phyloP scores from a whole-genome alignment of 2,888 invertebrate species.

The Microctonus aethiopoides region DNA sequence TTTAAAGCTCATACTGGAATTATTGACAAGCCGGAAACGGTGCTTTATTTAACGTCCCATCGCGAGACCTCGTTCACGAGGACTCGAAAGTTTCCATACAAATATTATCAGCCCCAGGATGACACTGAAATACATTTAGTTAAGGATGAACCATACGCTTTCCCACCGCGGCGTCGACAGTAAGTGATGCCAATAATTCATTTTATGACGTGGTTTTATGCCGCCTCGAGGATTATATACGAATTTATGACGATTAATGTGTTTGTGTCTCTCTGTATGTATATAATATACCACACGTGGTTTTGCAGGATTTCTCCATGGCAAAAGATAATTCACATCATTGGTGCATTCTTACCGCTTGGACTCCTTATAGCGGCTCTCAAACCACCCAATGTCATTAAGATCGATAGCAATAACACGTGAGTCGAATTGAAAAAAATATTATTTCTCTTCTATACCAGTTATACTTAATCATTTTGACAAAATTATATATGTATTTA shows the following conservation, averaged over 20 bases:
- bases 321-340: constrained; percentile 74
- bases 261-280: constrained; percentile 11
- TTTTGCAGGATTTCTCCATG: constrained; percentile 67
- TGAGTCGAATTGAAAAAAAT: constrained; percentile 44
- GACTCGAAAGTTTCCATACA: constrained; percentile 54
- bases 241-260: constrained; percentile 24
- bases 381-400: constrained; percentile 74
- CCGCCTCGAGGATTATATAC: constrained; percentile 18
- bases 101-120: constrained; percentile 47
- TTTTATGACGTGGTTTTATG: constrained; percentile 15
- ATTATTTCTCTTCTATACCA: neutral
- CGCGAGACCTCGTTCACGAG: constrained; percentile 42
- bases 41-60: constrained; percentile 44
- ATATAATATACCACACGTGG: constrained; percentile 18
- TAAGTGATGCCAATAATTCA: constrained; percentile 26
- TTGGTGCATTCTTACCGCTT: constrained; percentile 78
- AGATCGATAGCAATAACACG: constrained; percentile 67
- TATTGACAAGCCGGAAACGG: constrained; percentile 49
- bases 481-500: neutral
- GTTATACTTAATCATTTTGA: neutral
- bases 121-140: constrained; percentile 35
- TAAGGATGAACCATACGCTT: constrained; percentile 33
- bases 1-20: too few relatives aligned
- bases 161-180: constrained; percentile 34
- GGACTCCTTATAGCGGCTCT: constrained; percentile 78